phyloP scores from a whole-genome alignment of 2,888 invertebrate species.

The Zygaena filipendulae region DNA sequence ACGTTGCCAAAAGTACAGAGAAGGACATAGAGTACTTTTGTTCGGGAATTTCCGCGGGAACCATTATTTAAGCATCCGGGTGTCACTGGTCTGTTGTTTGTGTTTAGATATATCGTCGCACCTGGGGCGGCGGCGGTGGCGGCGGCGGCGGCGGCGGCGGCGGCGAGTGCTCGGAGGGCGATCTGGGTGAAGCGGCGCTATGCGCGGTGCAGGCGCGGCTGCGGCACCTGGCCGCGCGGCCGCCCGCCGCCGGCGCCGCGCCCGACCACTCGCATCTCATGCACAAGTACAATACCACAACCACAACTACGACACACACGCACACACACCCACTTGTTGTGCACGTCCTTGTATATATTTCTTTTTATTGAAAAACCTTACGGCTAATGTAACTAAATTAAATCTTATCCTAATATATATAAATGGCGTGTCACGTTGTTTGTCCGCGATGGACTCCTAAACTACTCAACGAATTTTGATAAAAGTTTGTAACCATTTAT shows the following conservation, averaged over 20 bases:
- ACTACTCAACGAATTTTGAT: too few species aligned
- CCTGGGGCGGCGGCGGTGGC: slow-evolving; percentile 44
- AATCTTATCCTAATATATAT: background rate
- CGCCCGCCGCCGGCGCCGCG: slow-evolving; percentile 24
- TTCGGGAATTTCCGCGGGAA: too few species aligned
- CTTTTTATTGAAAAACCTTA: too few species aligned
- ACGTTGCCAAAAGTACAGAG: too few species aligned
- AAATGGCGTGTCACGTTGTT: background rate
- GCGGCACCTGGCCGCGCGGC: slow-evolving; percentile 40
- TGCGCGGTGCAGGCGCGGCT: slow-evolving; percentile 44
- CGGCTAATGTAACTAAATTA: background rate
- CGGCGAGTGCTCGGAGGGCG: slow-evolving; percentile 24
- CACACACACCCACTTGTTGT: too few species aligned
- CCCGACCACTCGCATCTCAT: slow-evolving; percentile 51
- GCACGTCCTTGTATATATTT: too few species aligned
- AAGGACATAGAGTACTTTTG: too few species aligned
- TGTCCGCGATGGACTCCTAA: too few species aligned
- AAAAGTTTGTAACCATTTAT: too few species aligned
- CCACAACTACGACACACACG: background rate
- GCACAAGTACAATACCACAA: slow-evolving; percentile 38
- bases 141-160: slow-evolving; percentile 15
- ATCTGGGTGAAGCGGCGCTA: slow-evolving; percentile 39
- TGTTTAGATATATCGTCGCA: slow-evolving; percentile 72
- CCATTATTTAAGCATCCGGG: too few species aligned
- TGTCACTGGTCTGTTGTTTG: too few species aligned